Base-by-base conservation (phyloP, 2,888 invertebrate genomes). In the Oeneis ivallda region DNA sequence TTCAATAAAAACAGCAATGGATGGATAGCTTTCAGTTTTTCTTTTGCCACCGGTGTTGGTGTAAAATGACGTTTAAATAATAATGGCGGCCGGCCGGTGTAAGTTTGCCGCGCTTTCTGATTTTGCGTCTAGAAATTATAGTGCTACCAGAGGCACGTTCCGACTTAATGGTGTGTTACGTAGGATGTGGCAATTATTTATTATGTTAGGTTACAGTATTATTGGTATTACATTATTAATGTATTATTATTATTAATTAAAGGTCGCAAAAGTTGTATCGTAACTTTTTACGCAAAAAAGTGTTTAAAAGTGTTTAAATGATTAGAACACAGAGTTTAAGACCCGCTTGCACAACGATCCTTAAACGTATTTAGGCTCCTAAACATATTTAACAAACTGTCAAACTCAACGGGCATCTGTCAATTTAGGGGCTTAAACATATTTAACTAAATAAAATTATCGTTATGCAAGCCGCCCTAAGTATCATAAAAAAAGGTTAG, bases 91-190 rank as follows among this genome's bases (percentile, higher is more conserved):
- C 60, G 66, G 71, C 68, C 69, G 72, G 74, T 72, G 75, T 73
- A 75, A 75, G 76, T 80, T 80, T 85, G 83, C 84, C 79, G 86
- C 91, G 90, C 91, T 91, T 91, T 91, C 91, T 91, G 90, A 91
- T 91, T 91, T 87, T 87, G 80, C 82, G 81, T 78, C 83, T 84
- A 85, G 85, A 86, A 86, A 84, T 82, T 82, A 79, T 79, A 75
- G 79, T 68, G 79, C 77, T 82, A 85, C 85, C 84, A 86, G 85
- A 87, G 86, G 87, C 89, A 87, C 85, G 88, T 85, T 80, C 77
- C 77, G 83, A 83, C 80, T 83, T 84, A 75, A 86, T 84, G 79
- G 75, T 72, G 73, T 80, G 82, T 89, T 89, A 88, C 88, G 86
- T 87, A 77, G 84, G 81, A 84, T 81, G 78, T 71, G 69, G 76